Percentiles rank a stretch among this genome's conserved stretches.
Evolutionary conservation across 1,140 invertebrate genomes (phyloP).

Genomic region (Meteorus sp.): DNA sequence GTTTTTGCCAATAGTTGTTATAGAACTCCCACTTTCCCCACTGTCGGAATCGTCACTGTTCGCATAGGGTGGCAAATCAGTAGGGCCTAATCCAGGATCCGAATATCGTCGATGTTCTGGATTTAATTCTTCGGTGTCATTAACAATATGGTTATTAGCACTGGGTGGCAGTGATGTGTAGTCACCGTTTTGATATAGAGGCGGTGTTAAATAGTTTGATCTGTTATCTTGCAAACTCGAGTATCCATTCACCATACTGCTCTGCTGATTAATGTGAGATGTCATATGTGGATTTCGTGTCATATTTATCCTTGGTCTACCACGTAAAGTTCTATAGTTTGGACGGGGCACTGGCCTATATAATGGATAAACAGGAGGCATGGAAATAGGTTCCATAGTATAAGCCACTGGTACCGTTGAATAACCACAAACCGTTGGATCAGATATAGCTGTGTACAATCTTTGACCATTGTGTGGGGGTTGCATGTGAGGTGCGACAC

Average conservation of each 20-base stretch:
- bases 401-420: conserved; percentile 57
- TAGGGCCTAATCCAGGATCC: conserved; percentile 60
- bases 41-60: conserved; percentile 55
- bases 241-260: conserved; percentile 45
- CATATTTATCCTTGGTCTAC: conserved; percentile 32
- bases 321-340: conserved; percentile 39
- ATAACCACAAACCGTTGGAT: conserved; percentile 59
- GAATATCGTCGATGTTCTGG: conserved; percentile 59
- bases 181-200: conserved; percentile 50
- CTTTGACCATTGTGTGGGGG: conserved; percentile 48
- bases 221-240: conserved; percentile 44
- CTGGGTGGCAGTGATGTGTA: conserved; percentile 60
- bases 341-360: conserved; percentile 44
- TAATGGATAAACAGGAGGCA: conserved; percentile 53
- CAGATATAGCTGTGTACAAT: conserved; percentile 58
- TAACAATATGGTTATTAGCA: conserved; percentile 48
- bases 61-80: conserved; percentile 40
- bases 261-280: conserved; percentile 27
- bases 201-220: conserved; percentile 48
- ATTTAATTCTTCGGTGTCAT: conserved; percentile 43
- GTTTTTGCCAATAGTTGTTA: conserved; percentile 55
- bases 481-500: conserved; percentile 23
- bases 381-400: conserved; percentile 59
- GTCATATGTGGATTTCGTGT: conserved; percentile 28
- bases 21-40: conserved; percentile 46